These are phyloP conservation scores for Acanthosepion esculentum DNA, from an alignment of 2,888 invertebrate genomes.

Conservation along the genomic window DNA sequence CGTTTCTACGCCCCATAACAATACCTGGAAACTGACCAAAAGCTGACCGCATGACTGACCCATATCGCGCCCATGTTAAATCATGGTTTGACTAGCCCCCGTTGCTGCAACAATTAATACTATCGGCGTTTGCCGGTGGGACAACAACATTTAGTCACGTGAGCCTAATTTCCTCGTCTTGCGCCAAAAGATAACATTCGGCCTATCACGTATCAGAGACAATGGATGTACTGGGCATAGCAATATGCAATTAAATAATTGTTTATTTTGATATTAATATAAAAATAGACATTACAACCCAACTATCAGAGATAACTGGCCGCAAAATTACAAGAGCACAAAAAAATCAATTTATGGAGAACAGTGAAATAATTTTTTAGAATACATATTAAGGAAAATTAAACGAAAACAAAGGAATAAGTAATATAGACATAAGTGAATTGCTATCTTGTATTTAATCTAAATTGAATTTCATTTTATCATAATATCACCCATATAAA, in stretches of 20 bases:
- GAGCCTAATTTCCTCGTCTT: neutral
- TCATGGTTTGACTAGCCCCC: neutral
- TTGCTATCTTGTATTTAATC: too few relatives aligned
- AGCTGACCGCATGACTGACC: neutral
- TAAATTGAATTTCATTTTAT: too few relatives aligned
- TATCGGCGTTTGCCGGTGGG: neutral
- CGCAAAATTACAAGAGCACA: neutral
- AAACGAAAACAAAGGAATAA: too few relatives aligned
- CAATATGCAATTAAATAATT: slow-evolving; percentile 23
- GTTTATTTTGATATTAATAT: neutral
- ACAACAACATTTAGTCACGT: neutral
- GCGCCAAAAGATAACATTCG: neutral
- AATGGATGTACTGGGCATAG: neutral
- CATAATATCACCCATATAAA: too few relatives aligned
- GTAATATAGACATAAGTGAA: too few relatives aligned
- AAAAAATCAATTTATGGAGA: too few relatives aligned
- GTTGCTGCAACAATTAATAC: neutral
- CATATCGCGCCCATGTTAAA: neutral
- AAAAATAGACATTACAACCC: neutral
- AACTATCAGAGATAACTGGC: neutral
- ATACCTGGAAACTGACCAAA: neutral
- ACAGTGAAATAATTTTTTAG: too few relatives aligned
- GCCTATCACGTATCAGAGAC: neutral
- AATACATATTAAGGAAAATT: too few relatives aligned
- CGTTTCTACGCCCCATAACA: neutral